Conservation (phyloP, 2,888 invertebrate species). For the Temnothorax ravouxi region DNA sequence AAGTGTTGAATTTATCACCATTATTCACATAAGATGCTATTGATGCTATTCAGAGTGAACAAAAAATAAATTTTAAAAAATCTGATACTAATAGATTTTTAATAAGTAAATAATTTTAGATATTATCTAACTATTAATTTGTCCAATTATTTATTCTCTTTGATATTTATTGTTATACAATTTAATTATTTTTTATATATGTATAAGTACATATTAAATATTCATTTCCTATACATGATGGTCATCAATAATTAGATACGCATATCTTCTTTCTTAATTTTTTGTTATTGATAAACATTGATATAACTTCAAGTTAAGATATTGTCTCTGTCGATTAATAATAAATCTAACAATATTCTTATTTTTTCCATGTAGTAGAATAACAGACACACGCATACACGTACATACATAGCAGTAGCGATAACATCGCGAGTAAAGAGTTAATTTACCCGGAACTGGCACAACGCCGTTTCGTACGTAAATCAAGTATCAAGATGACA, state of each 20-base stretch:
- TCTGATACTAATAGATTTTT: background rate
- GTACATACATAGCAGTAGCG: background rate
- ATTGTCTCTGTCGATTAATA: background rate
- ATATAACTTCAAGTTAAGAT: background rate
- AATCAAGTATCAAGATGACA: constrained; percentile 15
- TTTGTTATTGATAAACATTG: background rate
- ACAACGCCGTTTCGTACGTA: constrained; percentile 1
- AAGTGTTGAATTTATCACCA: background rate
- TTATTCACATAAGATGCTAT: background rate
- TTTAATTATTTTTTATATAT: background rate
- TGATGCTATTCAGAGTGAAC: background rate
- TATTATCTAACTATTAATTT: background rate
- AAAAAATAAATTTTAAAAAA: background rate
- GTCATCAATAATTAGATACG: background rate
- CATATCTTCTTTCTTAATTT: background rate
- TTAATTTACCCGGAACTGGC: background rate
- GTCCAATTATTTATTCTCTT: background rate
- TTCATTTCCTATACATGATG: background rate
- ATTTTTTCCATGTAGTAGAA: background rate
- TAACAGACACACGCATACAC: background rate
- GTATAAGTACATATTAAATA: background rate
- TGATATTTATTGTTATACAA: background rate
- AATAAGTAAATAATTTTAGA: background rate
- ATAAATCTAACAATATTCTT: background rate
- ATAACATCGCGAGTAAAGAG: background rate